Evolutionary conservation across 2,113 vertebrate genomes (phyloP), one percentile per base, ranked within the genome.

Genomic region (Calidris pugnax): DNA sequence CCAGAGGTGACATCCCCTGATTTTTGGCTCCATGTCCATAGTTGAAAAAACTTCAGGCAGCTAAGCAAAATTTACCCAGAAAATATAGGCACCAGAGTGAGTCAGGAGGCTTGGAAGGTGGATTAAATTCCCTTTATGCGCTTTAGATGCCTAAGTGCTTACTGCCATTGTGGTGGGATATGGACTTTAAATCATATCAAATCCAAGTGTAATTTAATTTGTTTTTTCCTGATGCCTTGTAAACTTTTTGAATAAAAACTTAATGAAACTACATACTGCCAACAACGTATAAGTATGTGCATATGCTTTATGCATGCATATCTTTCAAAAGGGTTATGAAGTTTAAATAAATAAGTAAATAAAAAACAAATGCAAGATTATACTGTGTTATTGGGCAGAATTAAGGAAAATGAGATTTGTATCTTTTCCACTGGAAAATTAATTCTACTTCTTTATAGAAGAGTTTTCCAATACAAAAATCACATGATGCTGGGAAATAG

Each of bases 401-500:
- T 14, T 73, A 73, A 76, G 59, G 20, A 69, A 79, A 91, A 66
- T 41, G 53, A 72, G 53, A 57, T 66, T 79, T n/a, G 7, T 62
- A 21, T 73, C 39, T 81, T 95, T 87, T 71, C 56, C 56, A 21
- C 56, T 68, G 56, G 51, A 77, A 94, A 92, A 47, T 68, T 51
- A 75, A 87, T 91, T 87, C 76, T 92, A 43, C 20, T 74, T 84
- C 90, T 92, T 84, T 56, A 72, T 77, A 66, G 63, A 90, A 83
- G 67, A 81, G 73, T 87, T 76, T 92, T 95, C 76, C 73, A 68
- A 84, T 89, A 89, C 28, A 84, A 84, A 94, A 95, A 85, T 95
- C 91, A 91, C 66, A 27, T 89, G 94, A 64, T 82, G 56, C 68
- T 92, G 91, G 77, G 91, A 96, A 97, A 94, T 94, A 87, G 95